Evolutionary conservation across 2,888 invertebrate species (phyloP).

Genomic region (Cephus runcator): DNA sequence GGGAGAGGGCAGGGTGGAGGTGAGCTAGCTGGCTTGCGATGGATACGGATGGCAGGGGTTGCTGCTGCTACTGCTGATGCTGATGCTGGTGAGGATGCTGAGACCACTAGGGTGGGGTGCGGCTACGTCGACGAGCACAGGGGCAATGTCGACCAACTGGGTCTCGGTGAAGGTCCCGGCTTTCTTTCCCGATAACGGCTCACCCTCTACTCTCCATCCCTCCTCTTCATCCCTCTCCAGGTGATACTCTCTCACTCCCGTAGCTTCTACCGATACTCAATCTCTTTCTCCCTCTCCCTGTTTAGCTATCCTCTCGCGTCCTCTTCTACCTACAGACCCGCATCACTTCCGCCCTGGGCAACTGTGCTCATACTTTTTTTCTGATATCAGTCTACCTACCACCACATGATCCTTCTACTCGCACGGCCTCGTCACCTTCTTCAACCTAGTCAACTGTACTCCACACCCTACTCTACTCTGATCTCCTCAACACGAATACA

Average conservation of each 20-base stretch:
- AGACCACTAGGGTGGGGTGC: constrained; percentile 32
- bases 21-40: constrained; percentile 17
- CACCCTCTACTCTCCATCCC: constrained; percentile 17
- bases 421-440: neutral
- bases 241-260: constrained; percentile 1
- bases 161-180: constrained; percentile 62
- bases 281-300: constrained; percentile 9
- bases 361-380: too few relatives aligned
- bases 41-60: constrained; percentile 9
- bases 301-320: neutral
- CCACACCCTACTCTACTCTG: too few relatives aligned
- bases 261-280: neutral
- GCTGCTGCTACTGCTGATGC: constrained; percentile 12
- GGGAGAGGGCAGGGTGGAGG: constrained; percentile 3
- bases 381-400: too few relatives aligned
- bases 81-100: neutral
- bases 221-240: constrained; percentile 3
- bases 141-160: constrained; percentile 62
- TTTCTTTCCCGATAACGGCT: constrained; percentile 20
- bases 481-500: too few relatives aligned
- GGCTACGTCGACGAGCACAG: constrained; percentile 39
- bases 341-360: neutral
- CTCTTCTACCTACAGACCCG: neutral
- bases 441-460: neutral
- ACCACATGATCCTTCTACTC: neutral